Conservation (phyloP, 2,888 invertebrate species). For the Campoplex nolae region DNA sequence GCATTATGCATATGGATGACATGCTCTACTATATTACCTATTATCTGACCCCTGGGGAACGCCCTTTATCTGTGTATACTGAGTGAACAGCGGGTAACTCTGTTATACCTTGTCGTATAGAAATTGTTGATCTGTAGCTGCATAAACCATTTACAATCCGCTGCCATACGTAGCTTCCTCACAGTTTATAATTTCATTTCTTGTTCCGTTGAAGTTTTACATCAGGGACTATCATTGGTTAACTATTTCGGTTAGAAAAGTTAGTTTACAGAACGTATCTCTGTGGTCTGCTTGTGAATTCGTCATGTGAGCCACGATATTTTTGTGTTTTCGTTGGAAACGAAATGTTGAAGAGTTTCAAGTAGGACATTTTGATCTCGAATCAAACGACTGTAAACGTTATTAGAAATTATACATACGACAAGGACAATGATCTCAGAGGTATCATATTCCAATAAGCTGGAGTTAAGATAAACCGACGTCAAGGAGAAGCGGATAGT, state of each 20-base stretch:
- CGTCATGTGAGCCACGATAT: not conserved
- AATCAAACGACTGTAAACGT: not conserved
- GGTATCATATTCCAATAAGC: conserved; percentile 5
- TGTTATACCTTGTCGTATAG: conserved; percentile 42
- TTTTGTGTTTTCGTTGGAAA: not conserved
- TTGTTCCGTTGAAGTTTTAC: not conserved
- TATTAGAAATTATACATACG: not conserved
- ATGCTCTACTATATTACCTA: conserved; percentile 49
- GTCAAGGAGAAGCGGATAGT: not conserved
- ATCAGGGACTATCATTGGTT: not conserved
- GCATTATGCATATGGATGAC: conserved; percentile 65
- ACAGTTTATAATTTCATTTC: not conserved
- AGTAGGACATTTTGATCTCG: not conserved
- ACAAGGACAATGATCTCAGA: conserved; percentile 3
- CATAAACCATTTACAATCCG: not conserved
- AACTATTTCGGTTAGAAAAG: not conserved
- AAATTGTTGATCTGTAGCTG: conserved; percentile 16
- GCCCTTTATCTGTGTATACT: conserved; percentile 55
- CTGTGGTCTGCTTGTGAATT: not conserved
- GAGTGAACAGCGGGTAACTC: conserved; percentile 36
- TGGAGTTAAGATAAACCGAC: not conserved
- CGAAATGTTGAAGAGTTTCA: not conserved
- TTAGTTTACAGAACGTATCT: not conserved
- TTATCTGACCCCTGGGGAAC: conserved; percentile 61
- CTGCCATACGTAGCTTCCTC: not conserved